Evolutionary conservation across 2,888 invertebrate species (phyloP).

Genomic region (Bhutanitis thaidina): DNA sequence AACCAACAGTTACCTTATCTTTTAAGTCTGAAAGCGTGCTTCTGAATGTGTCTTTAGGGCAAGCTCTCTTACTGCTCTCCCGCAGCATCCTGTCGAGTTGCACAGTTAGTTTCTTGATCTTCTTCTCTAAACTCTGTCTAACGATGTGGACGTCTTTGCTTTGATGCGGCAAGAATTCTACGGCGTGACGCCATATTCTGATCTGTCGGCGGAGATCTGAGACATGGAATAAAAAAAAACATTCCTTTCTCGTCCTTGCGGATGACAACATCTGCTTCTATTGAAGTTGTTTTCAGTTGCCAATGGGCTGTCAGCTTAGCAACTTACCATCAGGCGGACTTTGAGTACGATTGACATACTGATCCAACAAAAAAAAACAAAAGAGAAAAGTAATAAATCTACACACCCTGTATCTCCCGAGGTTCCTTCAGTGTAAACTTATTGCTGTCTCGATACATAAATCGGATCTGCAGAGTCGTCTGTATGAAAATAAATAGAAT

Average conservation of each 20-base stretch:
- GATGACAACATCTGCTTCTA: too few species aligned
- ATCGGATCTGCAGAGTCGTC: constrained; percentile 85
- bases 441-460: constrained; percentile 84
- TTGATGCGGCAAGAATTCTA: constrained; percentile 87
- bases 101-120: constrained; percentile 82
- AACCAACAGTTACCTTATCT: constrained; percentile 60
- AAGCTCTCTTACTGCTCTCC: constrained; percentile 60
- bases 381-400: too few species aligned
- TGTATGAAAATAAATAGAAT: constrained; percentile 84
- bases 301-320: too few species aligned
- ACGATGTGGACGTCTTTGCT: constrained; percentile 91
- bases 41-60: constrained; percentile 78
- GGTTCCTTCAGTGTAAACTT: constrained; percentile 86
- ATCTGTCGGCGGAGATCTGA: constrained; percentile 90
- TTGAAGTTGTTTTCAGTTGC: too few species aligned
- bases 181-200: constrained; percentile 89
- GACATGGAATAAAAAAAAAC: too few species aligned
- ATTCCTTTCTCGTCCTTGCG: too few species aligned
- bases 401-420: constrained; percentile 80
- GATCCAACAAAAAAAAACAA: too few species aligned
- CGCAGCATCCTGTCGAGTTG: constrained; percentile 33
- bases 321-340: too few species aligned
- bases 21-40: constrained; percentile 86
- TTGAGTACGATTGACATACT: too few species aligned
- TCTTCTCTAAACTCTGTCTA: constrained; percentile 84